Base-by-base conservation (phyloP, 1,140 invertebrate genomes). In the Neodiprion lecontei region DNA sequence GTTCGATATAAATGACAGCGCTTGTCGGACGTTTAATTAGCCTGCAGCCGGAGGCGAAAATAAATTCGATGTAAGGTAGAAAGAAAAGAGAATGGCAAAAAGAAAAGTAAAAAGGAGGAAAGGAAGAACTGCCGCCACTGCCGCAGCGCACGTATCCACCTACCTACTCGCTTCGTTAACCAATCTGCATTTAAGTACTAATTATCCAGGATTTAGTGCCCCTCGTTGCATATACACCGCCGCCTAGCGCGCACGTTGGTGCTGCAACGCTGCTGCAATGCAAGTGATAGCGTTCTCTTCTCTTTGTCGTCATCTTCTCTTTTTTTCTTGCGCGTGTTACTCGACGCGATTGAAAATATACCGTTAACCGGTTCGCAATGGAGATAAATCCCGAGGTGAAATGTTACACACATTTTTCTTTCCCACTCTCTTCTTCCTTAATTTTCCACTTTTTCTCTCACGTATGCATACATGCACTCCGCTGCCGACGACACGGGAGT, bases 371-470 rank as follows among this genome's bases (percentile, higher is more conserved):
- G 79, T 84, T 79, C 79, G 78, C 82, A 82, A 85, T 80, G 79
- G 82, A 86, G 84, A 87, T 86, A 86, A 85, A 84, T 83, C 83
- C 84, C 78, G 79, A 79, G 83, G 81, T 80, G 80, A 79, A 83
- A 80, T 77, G 74, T 79, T 78, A 80, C 78, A 81, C 81, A 80
- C 74, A 69, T 69, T 61, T 61, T 61, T 77, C 78, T 79, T 78
- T 77, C 74, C 72, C 70, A 74, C 74, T 79, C 77, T 79, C 77
- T 67, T 75, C 48, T 61, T 61, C n/a, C 11, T 61, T 17, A 61
- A 61, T 12, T 4, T 0, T 12, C 53, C 4, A 61, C n/a, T 61
- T 61, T 61, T 61, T 61, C n/a, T 61, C 53, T 61, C 53, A 61
- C 28, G 5, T 40, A 40, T 40, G 53, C 11, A 61, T 61, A 61